Percentiles rank a stretch among this genome's conserved stretches.
Evolutionary conservation across 2,113 vertebrate species (phyloP).

Genomic region (Cynopterus brachyotis): DNA sequence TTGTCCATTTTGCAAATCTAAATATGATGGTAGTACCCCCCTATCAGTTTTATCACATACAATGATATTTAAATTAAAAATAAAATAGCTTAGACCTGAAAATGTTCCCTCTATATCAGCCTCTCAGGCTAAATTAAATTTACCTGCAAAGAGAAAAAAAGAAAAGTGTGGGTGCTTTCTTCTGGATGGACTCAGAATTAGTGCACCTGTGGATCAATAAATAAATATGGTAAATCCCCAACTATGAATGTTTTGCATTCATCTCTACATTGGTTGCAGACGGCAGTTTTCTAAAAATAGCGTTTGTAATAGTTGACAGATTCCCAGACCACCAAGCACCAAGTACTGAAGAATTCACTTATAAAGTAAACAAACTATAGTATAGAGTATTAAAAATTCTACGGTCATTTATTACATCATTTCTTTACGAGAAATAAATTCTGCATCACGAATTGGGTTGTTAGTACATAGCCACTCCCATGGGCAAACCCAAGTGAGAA

Average conservation of each 20-base stretch:
- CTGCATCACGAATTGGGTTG: neutral
- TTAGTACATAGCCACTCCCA: neutral
- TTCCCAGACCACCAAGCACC: neutral
- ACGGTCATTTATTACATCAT: neutral
- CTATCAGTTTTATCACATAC: neutral
- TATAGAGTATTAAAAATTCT: neutral
- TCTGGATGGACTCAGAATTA: neutral
- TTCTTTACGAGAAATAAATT: conserved; percentile 1
- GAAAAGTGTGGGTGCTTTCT: neutral
- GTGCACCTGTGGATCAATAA: neutral
- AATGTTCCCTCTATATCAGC: neutral
- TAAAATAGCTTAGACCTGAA: neutral
- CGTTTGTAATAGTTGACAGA: neutral
- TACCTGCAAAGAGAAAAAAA: neutral
- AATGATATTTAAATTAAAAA: neutral
- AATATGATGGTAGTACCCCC: neutral
- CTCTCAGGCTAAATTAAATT: neutral
- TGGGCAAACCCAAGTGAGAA: neutral
- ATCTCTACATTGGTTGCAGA: neutral
- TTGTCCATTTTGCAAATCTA: conserved; percentile 45
- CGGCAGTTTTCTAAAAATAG: neutral
- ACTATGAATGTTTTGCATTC: neutral
- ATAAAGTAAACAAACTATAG: neutral
- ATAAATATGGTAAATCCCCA: neutral
- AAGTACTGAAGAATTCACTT: neutral